These are phyloP conservation scores for Trissoscelio sp. DNA, from an alignment of 2,888 invertebrate genomes.

Conservation along the genomic window DNA sequence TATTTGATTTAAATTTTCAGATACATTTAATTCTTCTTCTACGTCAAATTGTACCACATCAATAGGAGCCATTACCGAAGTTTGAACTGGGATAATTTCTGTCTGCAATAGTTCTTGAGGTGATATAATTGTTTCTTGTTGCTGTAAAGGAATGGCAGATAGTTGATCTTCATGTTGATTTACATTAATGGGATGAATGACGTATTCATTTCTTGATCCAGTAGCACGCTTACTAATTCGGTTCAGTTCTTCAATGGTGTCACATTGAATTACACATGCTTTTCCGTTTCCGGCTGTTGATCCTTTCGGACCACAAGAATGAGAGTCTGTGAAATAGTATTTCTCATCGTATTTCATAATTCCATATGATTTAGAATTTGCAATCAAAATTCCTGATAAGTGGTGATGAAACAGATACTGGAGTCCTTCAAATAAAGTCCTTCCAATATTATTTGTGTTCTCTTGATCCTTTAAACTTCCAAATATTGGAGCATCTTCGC, in stretches of 20 bases:
- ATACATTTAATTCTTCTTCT: too few relatives aligned
- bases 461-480: slow-evolving; percentile 18
- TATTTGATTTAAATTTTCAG: too few relatives aligned
- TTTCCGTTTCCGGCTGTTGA: slow-evolving; percentile 31
- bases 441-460: slow-evolving; percentile 1
- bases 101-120: too few relatives aligned
- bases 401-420: slow-evolving; percentile 16
- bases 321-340: slow-evolving; percentile 38
- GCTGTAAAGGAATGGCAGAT: too few relatives aligned
- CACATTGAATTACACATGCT: slow-evolving; percentile 33
- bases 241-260: background rate
- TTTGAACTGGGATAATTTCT: slow-evolving; percentile 28
- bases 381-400: slow-evolving; percentile 36
- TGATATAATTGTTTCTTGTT: too few relatives aligned
- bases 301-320: slow-evolving; percentile 38
- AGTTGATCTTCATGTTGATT: too few relatives aligned
- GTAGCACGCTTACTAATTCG: too few relatives aligned
- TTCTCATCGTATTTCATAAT: slow-evolving; percentile 8
- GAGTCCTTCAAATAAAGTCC: slow-evolving; percentile 8
- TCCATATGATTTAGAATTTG: slow-evolving; percentile 28
- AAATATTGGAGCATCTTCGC: background rate
- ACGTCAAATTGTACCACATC: slow-evolving; percentile 62
- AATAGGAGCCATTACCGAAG: slow-evolving; percentile 65
- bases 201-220: too few relatives aligned
- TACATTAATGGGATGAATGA: too few relatives aligned